These are phyloP conservation scores for Phacellophora camtschatica DNA, from an alignment of 30 jellyfish, hydroid and myxozoan genomes.

Conservation along the genomic window DNA sequence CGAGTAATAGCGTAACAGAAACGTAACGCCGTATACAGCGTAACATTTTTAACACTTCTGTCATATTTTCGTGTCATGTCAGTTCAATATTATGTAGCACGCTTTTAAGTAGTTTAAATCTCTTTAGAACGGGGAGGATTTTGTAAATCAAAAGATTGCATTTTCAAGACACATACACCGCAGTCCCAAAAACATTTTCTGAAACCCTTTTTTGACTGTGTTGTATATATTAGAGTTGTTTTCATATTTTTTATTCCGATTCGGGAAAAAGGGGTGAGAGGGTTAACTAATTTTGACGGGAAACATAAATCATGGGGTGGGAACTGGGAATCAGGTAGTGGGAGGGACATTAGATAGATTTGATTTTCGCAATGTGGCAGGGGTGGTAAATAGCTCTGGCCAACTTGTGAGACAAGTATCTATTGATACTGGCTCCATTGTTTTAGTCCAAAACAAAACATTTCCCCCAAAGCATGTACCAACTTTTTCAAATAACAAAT, in stretches of 20 bases:
- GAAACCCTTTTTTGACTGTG: neutral
- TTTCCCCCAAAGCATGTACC: neutral
- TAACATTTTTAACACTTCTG: no score
- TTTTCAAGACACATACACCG: neutral
- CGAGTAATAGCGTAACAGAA: no score
- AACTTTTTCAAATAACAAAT: neutral
- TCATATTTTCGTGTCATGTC: no score
- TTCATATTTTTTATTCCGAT: neutral
- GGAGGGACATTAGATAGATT: neutral
- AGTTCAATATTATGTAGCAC: no score
- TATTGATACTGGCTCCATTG: neutral
- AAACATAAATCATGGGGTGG: conserved; percentile 14
- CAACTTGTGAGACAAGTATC: neutral
- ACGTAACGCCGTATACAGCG: no score
- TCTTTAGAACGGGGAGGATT: no score
- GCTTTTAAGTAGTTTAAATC: no score
- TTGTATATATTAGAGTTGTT: neutral
- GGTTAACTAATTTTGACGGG: conserved; percentile 5
- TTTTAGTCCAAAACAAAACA: neutral
- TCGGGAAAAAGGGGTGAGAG: conserved; percentile 5
- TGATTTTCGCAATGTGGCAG: neutral
- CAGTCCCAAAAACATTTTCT: neutral
- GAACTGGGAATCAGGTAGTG: neutral
- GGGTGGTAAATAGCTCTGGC: conserved; percentile 23
- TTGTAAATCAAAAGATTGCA: no score